Percentiles rank a stretch among this genome's conserved stretches.
These are phyloP conservation scores for Mesembrinibis cayennensis DNA, from an alignment of 2,113 vertebrate species.

Conservation along the genomic window DNA sequence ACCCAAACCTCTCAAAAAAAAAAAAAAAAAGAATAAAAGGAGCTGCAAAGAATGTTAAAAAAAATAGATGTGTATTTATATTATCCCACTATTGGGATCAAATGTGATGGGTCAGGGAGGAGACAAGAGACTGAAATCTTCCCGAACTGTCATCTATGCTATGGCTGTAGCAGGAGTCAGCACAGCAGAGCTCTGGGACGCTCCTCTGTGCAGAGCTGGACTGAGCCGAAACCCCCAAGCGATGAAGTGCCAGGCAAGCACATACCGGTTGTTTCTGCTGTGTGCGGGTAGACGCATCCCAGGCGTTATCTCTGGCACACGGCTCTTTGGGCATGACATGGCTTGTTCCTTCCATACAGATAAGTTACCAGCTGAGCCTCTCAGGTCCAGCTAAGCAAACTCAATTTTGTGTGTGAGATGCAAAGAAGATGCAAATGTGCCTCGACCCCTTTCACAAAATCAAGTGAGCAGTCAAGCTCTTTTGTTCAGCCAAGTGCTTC, in stretches of 20 bases:
- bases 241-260: not conserved
- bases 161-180: not conserved
- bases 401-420: not conserved
- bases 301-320: not conserved
- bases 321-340: not conserved
- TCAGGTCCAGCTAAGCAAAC: not conserved
- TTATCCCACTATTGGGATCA: not conserved
- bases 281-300: not conserved
- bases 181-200: not conserved
- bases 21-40: not conserved
- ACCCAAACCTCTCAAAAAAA: not conserved
- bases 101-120: not conserved
- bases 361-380: not conserved
- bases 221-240: not conserved
- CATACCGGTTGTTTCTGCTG: not conserved
- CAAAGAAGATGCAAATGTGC: not conserved
- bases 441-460: not conserved
- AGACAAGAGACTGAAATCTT: not conserved
- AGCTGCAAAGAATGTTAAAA: not conserved
- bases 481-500: not conserved
- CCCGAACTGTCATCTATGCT: fast-evolving
- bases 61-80: not conserved
- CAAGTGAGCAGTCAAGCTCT: not conserved
- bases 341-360: not conserved
- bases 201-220: not conserved